Base-by-base conservation (phyloP, 2,113 vertebrate species). In the Coturnix japonica region DNA sequence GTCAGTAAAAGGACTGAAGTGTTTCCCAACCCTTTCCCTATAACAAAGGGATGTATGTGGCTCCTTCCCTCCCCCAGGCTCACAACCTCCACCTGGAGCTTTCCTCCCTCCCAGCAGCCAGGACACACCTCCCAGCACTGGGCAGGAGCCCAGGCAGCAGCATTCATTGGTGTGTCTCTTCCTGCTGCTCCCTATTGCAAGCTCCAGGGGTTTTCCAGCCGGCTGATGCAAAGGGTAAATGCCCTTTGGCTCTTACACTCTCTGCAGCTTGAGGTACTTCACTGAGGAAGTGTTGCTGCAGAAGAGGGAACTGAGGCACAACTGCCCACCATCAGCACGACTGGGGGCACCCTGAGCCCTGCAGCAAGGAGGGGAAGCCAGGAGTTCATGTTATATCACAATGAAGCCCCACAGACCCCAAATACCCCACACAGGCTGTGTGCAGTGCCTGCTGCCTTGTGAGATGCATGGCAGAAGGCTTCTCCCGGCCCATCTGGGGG, bases 401-500 rank as follows among this genome's bases (percentile, higher is more conserved):
- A 70, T 43, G 26, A 63, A 59, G 44, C 85, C 56, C 57, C 6
- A 35, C 1, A 1, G 67, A 61, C 35, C 30, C 3, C 0, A 44
- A 70, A 56, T n/a, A n/a, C n/a, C n/a, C n/a, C 3, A 8, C 30
- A 17, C 73, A 79, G 87, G 89, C 22, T 33, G 43, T 5, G 31
- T 5, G 7, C 13, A 25, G 12, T 25, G 11, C 39, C 0, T 11
- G 65, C 83, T 87, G 95, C 72, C 80, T 39, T 3, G 26, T 53
- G 1, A 57, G 73, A 74, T 0, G 16, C 33, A 63, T 80, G 81
- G 57, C 93, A 92, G 94, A 81, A 93, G 93, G 75, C 91, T 49
- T 85, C 87, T 77, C 94, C 41, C 64, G 39, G 72, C 90, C 82
- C 94, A 89, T 73, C 81, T 91, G 94, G 94, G 86, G 84, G 81